Base-by-base conservation (phyloP, 2,888 invertebrate species). In the Epinotia nisella region DNA sequence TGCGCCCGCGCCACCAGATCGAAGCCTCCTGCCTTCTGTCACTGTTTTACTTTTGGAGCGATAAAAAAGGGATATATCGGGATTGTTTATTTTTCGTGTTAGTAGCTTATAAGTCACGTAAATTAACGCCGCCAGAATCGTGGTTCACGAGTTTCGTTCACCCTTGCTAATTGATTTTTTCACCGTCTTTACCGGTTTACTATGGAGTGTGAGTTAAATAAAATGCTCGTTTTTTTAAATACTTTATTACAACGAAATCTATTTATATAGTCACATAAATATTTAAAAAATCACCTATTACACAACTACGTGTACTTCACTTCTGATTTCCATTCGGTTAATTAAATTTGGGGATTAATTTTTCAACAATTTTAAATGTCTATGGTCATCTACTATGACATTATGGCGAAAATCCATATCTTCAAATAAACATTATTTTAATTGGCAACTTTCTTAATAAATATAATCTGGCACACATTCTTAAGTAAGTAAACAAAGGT, bases 31-130 rank as follows among this genome's bases (percentile, higher is more conserved):
- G 91, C 91, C 91, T 85, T 89, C 58, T 55, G 66, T 74, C 83
- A 85, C 83, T 79, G 87, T 90, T 91, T 88, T 90, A 90, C 88
- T 89, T 91, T 87, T 83, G 83, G 80, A 87, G 85, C 87, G 87
- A 90, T 90, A 92, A 93, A 92, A 91, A 93, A 91, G 88, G 91
- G 89, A 92, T 92, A 91, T 90, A 87, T 83, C 82, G 81, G 84
- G 79, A 86, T 92, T 93, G 91, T 92, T 93, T 92, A 91, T 92
- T 92, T 92, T 91, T 90, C 87, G 82, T 91, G 90, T 93, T 93
- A 92, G 91, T 90, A 90, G 92, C 90, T 84, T 89, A 90, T 90
- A 90, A 88, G 90, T 90, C 86, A 87, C 91, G 89, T 92, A 90
- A 92, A 92, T 91, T 91, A 91, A 90, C 90, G 85, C 88, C 84